Evolutionary conservation across 1,140 invertebrate species (phyloP).

Genomic region (Calliopsis andreniformis): DNA sequence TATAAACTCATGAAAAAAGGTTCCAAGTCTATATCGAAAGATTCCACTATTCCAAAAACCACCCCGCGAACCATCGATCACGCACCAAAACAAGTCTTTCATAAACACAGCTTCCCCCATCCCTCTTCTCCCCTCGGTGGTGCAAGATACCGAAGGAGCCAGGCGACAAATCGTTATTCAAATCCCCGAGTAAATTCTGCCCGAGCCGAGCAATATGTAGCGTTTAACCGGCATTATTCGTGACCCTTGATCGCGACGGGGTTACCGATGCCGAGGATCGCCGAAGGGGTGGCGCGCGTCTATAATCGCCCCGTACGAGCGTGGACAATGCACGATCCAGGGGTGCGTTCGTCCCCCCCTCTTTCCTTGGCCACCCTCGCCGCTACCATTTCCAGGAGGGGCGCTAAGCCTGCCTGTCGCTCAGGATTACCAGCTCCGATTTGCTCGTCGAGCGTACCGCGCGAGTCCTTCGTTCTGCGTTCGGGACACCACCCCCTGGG

Average conservation of each 20-base stretch:
- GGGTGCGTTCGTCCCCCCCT: slow-evolving; percentile 52
- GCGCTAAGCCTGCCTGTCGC: slow-evolving; percentile 72
- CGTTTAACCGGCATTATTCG: slow-evolving; percentile 71
- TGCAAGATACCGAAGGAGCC: background rate
- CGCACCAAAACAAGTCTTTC: background rate
- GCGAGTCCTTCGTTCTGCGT: slow-evolving; percentile 35
- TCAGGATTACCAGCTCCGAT: slow-evolving; percentile 72
- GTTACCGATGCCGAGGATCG: slow-evolving; percentile 53
- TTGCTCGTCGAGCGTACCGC: slow-evolving; percentile 62
- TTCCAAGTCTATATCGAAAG: no score
- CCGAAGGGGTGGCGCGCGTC: background rate
- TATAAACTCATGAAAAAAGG: no score
- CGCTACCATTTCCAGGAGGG: slow-evolving; percentile 63
- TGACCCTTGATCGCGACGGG: slow-evolving; percentile 58
- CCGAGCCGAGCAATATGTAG: slow-evolving; percentile 71
- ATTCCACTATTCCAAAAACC: no score
- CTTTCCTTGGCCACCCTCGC: slow-evolving; percentile 32
- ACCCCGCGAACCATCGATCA: no score
- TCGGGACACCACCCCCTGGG: slow-evolving; percentile 38
- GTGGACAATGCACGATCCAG: slow-evolving; percentile 52
- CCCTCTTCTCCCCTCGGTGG: background rate
- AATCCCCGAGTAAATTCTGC: slow-evolving; percentile 67
- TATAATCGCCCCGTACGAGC: slow-evolving; percentile 36
- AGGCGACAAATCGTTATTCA: slow-evolving; percentile 66
- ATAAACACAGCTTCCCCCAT: background rate